phyloP scores from a whole-genome alignment of 2,888 invertebrate genomes.

The Timandra comae region DNA sequence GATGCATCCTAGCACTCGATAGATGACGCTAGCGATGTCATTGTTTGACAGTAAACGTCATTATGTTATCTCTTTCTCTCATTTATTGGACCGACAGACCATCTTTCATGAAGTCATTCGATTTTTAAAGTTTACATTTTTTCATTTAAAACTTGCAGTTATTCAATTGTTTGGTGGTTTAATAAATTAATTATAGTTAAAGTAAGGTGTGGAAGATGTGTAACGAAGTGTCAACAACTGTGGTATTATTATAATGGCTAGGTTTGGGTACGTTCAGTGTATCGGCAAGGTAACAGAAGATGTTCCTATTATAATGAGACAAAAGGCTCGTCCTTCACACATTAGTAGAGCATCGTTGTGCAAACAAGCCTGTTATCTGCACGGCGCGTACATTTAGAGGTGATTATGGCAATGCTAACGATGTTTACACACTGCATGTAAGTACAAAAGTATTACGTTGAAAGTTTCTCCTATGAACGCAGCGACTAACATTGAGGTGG shows the following conservation, averaged over 20 bases:
- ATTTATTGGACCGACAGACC: slow-evolving; percentile 7
- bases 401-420: slow-evolving; percentile 65
- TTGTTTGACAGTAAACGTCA: slow-evolving; percentile 25
- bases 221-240: slow-evolving; percentile 24
- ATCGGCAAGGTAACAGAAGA: slow-evolving; percentile 62
- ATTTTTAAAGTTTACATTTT: slow-evolving; percentile 14
- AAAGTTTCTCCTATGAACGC: slow-evolving; percentile 35
- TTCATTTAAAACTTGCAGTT: slow-evolving; percentile 10
- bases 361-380: slow-evolving; percentile 65
- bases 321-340: slow-evolving; percentile 73
- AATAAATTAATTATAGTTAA: slow-evolving; percentile 11
- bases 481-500: slow-evolving; percentile 57
- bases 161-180: slow-evolving; percentile 11
- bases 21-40: slow-evolving; percentile 22
- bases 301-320: slow-evolving; percentile 49
- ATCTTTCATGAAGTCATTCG: slow-evolving; percentile 18
- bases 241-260: slow-evolving; percentile 32
- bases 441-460: slow-evolving; percentile 45
- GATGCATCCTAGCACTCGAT: too few relatives aligned
- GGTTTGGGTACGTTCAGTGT: slow-evolving; percentile 34
- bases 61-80: slow-evolving; percentile 15
- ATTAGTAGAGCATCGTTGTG: slow-evolving; percentile 64
- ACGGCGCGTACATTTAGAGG: slow-evolving; percentile 57
- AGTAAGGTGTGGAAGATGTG: slow-evolving; percentile 18
- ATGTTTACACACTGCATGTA: slow-evolving; percentile 60